Conservation (phyloP, 2,888 invertebrate species). For the Drosophila eohydei region DNA sequence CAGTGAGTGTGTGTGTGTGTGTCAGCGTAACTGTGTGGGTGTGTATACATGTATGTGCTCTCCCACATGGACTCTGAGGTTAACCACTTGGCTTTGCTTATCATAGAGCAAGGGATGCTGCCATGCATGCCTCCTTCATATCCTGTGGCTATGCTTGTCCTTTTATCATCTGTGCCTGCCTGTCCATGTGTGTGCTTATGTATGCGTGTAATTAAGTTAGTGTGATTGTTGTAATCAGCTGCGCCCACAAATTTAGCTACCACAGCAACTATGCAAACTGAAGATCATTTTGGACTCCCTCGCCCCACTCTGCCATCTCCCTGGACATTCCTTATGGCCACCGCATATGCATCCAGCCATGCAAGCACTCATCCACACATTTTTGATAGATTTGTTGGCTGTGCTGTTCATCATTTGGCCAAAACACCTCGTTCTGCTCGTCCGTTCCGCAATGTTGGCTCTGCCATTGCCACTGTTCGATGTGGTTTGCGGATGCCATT, state of each 20-base stretch:
- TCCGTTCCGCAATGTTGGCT: constrained; percentile 37
- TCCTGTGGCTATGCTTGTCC: constrained; percentile 60
- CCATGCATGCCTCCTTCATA: constrained; percentile 53
- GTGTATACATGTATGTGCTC: not conserved
- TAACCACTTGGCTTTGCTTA: constrained; percentile 72
- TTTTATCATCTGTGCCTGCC: not conserved
- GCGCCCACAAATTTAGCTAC: constrained; percentile 4
- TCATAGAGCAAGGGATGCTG: constrained; percentile 47
- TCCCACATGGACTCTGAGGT: constrained; percentile 48
- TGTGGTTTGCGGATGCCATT: constrained; percentile 30
- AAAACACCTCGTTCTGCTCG: constrained; percentile 4
- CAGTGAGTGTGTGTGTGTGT: constrained; percentile 11
- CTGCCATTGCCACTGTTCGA: constrained; percentile 24
- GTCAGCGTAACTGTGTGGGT: not conserved
- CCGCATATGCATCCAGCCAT: not conserved
- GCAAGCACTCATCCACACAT: constrained; percentile 5
- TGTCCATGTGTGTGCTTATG: constrained; percentile 40
- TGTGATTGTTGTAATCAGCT: constrained; percentile 59
- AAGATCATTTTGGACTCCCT: not conserved
- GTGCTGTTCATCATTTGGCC: constrained; percentile 13
- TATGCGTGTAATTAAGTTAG: constrained; percentile 72
- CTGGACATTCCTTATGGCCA: not conserved
- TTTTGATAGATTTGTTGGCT: constrained; percentile 52
- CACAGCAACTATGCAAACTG: not conserved
- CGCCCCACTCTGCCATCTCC: too few species aligned